Evolutionary conservation across 2,888 invertebrate genomes (phyloP).

Genomic region (Patella caerulea): DNA sequence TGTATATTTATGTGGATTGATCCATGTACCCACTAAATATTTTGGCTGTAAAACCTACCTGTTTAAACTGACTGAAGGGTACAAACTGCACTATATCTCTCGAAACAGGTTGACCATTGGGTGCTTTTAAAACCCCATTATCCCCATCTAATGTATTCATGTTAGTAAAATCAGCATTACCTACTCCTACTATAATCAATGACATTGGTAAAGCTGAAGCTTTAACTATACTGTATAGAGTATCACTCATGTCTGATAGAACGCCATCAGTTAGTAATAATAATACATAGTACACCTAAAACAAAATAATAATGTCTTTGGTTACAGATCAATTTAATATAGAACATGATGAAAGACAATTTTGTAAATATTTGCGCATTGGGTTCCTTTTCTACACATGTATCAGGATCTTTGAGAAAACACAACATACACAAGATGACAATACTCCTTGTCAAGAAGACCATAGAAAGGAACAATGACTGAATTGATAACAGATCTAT

Average conservation of each 20-base stretch:
- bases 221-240: constrained; percentile 63
- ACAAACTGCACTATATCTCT: constrained; percentile 71
- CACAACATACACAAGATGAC: background rate
- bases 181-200: constrained; percentile 70
- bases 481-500: background rate
- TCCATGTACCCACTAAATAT: no score
- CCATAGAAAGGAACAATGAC: background rate
- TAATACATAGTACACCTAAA: constrained; percentile 66
- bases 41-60: constrained; percentile 49
- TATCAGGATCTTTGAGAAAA: background rate
- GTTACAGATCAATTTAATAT: background rate
- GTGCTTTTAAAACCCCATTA: constrained; percentile 61
- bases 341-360: background rate
- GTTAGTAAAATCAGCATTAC: constrained; percentile 66
- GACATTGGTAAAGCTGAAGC: constrained; percentile 69
- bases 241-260: constrained; percentile 67
- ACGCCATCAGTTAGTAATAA: constrained; percentile 69
- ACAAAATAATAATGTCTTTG: background rate
- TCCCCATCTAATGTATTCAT: constrained; percentile 70
- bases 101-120: constrained; percentile 53
- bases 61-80: constrained; percentile 66
- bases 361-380: no score
- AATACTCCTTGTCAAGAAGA: background rate
- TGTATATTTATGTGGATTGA: no score
- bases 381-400: no score